A percentile compares a stretch with the other conserved stretches of the same genome.
Conservation (phyloP, 2,113 vertebrate species). For the Chauna torquata region DNA sequence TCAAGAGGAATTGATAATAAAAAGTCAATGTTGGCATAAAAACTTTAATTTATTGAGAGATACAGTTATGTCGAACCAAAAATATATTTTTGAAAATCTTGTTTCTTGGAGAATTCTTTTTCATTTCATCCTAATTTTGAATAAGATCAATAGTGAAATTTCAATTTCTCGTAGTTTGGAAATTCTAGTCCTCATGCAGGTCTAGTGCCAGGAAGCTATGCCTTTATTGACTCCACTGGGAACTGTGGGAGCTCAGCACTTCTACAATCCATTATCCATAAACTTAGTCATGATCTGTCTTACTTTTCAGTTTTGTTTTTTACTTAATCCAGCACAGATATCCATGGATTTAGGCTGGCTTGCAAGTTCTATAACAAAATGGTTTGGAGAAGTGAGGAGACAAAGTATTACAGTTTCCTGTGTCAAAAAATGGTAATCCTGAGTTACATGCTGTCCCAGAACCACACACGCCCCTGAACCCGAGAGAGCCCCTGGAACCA, state of each 20-base stretch:
- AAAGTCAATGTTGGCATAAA: not conserved
- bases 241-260: constrained; percentile 33
- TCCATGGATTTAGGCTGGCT: not conserved
- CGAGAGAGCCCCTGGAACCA: not conserved
- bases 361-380: constrained; percentile 21
- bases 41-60: constrained; percentile 30
- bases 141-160: not conserved
- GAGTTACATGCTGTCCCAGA: not conserved
- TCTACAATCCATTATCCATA: constrained; percentile 53
- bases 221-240: not conserved
- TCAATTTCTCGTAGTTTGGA: not conserved
- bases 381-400: not conserved
- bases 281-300: constrained; percentile 18
- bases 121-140: not conserved
- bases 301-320: not conserved
- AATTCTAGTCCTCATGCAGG: not conserved
- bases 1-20: not conserved
- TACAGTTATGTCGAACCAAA: not conserved
- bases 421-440: not conserved
- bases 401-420: not conserved
- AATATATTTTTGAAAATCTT: not conserved
- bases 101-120: not conserved
- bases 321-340: not conserved
- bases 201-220: constrained; percentile 1
- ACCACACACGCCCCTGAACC: not conserved